phyloP scores from a whole-genome alignment of 2,888 invertebrate species.

The Ecliptopera silaceata region DNA sequence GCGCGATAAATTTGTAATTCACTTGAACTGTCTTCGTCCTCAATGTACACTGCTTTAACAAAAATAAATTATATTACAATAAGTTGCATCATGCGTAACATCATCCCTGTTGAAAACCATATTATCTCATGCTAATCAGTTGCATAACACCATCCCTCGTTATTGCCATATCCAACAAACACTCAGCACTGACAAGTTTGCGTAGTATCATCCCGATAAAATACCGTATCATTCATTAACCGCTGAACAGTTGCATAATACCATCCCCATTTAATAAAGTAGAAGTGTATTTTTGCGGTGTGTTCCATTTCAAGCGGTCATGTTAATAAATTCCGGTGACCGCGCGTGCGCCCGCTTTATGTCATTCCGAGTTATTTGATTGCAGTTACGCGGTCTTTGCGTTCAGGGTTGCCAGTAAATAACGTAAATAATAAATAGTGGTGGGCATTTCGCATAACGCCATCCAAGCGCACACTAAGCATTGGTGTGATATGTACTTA shows the following conservation, averaged over 20 bases:
- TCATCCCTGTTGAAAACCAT: no score
- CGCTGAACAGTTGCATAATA: neutral
- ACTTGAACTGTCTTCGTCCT: no score
- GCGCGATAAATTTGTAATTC: no score
- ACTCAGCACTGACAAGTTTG: neutral
- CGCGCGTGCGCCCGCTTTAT: constrained; percentile 22
- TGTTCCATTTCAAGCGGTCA: constrained; percentile 14
- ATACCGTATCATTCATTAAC: no score
- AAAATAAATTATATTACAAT: no score
- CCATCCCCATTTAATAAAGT: constrained; percentile 13
- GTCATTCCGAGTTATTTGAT: constrained; percentile 35
- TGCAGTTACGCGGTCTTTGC: constrained; percentile 28
- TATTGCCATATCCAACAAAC: neutral
- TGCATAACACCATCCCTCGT: neutral
- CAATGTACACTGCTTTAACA: no score
- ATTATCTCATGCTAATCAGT: no score
- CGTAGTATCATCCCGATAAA: neutral
- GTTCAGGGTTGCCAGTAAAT: constrained; percentile 12
- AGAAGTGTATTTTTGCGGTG: constrained; percentile 25
- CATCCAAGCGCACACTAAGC: no score
- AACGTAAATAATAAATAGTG: neutral
- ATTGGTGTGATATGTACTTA: no score
- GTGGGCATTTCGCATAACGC: neutral
- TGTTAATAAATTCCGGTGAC: constrained; percentile 28
- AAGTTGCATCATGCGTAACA: no score